Evolutionary conservation across 2,888 invertebrate genomes (phyloP).

Genomic region (Mycogona germanica): DNA sequence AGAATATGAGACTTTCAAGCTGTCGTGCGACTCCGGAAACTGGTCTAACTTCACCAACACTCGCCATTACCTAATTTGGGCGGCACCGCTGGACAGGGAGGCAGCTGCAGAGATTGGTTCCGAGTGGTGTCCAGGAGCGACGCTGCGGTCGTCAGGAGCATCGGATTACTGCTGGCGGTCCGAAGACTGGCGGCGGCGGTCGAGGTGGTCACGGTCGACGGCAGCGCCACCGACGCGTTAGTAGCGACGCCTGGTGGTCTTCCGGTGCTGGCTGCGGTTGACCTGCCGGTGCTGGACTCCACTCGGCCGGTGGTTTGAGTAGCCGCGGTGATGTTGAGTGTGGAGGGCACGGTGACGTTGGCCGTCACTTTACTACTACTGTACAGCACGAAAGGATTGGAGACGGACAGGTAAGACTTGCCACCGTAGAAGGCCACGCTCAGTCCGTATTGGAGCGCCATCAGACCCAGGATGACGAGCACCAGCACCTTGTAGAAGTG

Average conservation of each 20-base stretch:
- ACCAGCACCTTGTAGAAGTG: slow-evolving; percentile 45
- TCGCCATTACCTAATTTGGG: slow-evolving; percentile 48
- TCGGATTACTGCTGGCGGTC: slow-evolving; percentile 1
- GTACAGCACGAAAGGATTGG: neutral
- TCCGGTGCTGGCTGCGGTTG: neutral
- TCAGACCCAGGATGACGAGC: slow-evolving; percentile 48
- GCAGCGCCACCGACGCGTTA: neutral
- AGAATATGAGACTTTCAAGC: too few relatives aligned
- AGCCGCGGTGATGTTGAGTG: neutral
- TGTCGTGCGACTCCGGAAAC: neutral
- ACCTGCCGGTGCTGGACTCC: neutral
- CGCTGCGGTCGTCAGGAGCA: neutral
- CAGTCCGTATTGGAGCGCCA: slow-evolving; percentile 55
- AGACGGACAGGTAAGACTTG: slow-evolving; percentile 19
- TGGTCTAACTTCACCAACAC: neutral
- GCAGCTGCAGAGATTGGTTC: too few relatives aligned
- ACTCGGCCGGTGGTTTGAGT: neutral
- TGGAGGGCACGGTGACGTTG: neutral
- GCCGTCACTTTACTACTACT: neutral
- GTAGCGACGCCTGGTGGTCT: too few relatives aligned
- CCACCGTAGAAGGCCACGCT: slow-evolving; percentile 34
- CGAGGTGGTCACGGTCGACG: too few relatives aligned
- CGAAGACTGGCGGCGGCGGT: neutral
- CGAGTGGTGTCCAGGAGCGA: neutral
- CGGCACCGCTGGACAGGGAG: slow-evolving; percentile 47